These are phyloP conservation scores for Anolis carolinensis DNA, from an alignment of 2,113 vertebrate species.

Conservation along the genomic window DNA sequence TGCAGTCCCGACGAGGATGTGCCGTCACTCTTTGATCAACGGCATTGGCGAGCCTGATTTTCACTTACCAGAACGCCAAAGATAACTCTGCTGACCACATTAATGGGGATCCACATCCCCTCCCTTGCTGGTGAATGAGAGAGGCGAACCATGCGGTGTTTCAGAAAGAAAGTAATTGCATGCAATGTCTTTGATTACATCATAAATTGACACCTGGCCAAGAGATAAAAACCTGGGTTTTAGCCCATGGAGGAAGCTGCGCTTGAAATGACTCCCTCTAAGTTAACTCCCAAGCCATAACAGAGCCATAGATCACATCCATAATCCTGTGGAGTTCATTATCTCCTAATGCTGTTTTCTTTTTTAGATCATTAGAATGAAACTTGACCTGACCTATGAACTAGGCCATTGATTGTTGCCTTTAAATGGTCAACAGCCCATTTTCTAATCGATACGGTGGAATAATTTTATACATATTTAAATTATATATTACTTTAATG, in stretches of 20 bases:
- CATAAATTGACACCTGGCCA: slow-evolving; percentile 73
- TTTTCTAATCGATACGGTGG: slow-evolving; percentile 83
- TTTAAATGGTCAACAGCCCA: slow-evolving; percentile 84
- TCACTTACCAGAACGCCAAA: slow-evolving; percentile 71
- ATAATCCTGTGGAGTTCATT: slow-evolving; percentile 79
- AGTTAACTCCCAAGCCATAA: slow-evolving; percentile 59
- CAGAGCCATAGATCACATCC: slow-evolving; percentile 76
- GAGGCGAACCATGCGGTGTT: slow-evolving; percentile 58
- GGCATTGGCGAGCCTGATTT: slow-evolving; percentile 26
- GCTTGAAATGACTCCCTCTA: slow-evolving; percentile 61
- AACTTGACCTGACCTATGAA: slow-evolving; percentile 88
- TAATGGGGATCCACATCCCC: slow-evolving; percentile 66
- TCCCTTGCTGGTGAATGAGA: slow-evolving; percentile 60
- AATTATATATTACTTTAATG: slow-evolving; percentile 89
- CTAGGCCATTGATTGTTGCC: slow-evolving; percentile 84
- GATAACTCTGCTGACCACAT: slow-evolving; percentile 63
- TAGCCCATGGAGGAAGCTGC: slow-evolving; percentile 56
- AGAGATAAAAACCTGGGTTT: slow-evolving; percentile 72
- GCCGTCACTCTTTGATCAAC: slow-evolving; percentile 63
- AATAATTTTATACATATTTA: slow-evolving; percentile 88
- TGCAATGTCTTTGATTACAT: slow-evolving; percentile 74
- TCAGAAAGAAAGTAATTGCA: slow-evolving; percentile 66
- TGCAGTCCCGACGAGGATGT: not conserved
- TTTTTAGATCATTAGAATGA: slow-evolving; percentile 82
- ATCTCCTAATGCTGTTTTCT: slow-evolving; percentile 82